These are phyloP conservation scores for Argynnis bischoffii DNA, from an alignment of 2,888 invertebrate species.

Conservation along the genomic window DNA sequence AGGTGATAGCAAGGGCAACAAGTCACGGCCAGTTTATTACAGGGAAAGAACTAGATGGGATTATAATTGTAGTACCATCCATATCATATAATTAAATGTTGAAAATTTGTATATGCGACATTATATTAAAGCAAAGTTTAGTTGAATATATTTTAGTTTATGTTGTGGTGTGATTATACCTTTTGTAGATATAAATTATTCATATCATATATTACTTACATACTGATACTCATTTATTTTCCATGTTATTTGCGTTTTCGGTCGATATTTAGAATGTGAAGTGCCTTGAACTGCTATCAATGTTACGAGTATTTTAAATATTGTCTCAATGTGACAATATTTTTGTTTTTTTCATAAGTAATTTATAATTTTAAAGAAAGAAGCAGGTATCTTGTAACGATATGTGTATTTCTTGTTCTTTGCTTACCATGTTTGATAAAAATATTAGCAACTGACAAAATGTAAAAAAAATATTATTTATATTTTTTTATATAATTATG, in stretches of 20 bases:
- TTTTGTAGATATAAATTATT: too few relatives aligned
- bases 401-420: too few relatives aligned
- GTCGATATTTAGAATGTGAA: not conserved
- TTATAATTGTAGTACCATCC: slow-evolving; percentile 2
- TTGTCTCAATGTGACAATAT: slow-evolving; percentile 11
- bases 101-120: not conserved
- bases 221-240: not conserved
- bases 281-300: slow-evolving; percentile 21
- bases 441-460: too few relatives aligned
- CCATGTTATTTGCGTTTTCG: not conserved
- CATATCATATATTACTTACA: too few relatives aligned
- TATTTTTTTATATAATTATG: too few relatives aligned
- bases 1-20: slow-evolving; percentile 51
- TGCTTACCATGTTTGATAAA: too few relatives aligned
- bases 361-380: not conserved
- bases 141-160: too few relatives aligned
- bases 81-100: not conserved
- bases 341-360: not conserved
- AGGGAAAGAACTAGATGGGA: slow-evolving; percentile 20
- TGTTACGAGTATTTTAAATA: not conserved
- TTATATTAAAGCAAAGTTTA: too few relatives aligned
- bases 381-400: too few relatives aligned
- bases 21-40: slow-evolving; percentile 43
- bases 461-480: too few relatives aligned
- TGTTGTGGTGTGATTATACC: too few relatives aligned